Evolutionary conservation across 2,888 invertebrate genomes (phyloP), one percentile per base, ranked within the genome.

Genomic region (Drosophila tanythrix): DNA sequence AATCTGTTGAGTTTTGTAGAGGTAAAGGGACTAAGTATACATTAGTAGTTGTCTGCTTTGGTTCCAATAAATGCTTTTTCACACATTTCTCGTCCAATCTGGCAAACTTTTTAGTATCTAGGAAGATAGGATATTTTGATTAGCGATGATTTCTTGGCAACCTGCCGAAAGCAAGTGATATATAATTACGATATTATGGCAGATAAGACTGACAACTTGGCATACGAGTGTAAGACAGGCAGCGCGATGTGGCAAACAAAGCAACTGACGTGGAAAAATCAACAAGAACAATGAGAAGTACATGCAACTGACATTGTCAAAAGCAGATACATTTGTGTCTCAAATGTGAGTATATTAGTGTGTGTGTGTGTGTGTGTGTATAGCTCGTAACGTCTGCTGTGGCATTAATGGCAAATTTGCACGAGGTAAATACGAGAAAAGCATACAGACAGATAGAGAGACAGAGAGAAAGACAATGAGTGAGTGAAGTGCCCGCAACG

Each of bases 331-430:
- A 77, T 78, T 82, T 76, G 87, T 82, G 76, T 63, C 70, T 75
- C 48, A 63, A 71, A 50, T 57, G 63, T 60, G 43, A 6, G 29
- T 67, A 64, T 53, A 51, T 6, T 27, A 60, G 21, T 60, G 13
- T 60, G 27, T 31, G 55, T 43, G 36, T 29, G 65, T 65, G 62
- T 35, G 35, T 64, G 38, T 59, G 61, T 71, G 70, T 72, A 35
- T 56, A 38, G 55, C 51, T 58, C 46, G 58, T 61, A 69, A 65
- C 75, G 84, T 89, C 89, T 90, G 85, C 89, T 77, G 62, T 74
- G 85, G 76, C 80, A 80, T 80, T 87, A 87, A 87, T 87, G 80
- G 90, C 89, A 87, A 87, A 87, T 90, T 90, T 89, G 90, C 88
- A 87, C 89, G 76, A 77, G 82, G 83, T 74, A 90, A 88, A 87